These are phyloP conservation scores for Pyrocoelia pectoralis DNA, from an alignment of 2,888 invertebrate genomes.

Conservation along the genomic window DNA sequence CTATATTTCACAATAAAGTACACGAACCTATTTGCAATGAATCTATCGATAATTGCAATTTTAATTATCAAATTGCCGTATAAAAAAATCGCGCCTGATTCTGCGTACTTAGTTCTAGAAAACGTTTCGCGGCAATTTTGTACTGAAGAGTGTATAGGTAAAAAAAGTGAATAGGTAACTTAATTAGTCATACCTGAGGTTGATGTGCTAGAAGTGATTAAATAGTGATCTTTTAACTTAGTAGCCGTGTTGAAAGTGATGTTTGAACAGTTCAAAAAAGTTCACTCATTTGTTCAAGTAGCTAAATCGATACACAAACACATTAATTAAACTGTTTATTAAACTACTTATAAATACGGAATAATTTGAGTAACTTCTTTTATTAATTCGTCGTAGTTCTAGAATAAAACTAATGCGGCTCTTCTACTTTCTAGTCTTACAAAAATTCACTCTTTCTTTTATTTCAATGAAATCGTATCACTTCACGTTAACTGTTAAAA, in stretches of 20 bases:
- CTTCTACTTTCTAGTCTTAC: no score
- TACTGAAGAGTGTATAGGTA: neutral
- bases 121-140: neutral
- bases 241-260: conserved; percentile 41
- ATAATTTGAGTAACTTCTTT: conserved; percentile 20
- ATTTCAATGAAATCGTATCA: conserved; percentile 10
- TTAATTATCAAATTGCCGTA: neutral
- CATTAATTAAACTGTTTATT: conserved; percentile 36
- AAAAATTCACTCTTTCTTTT: no score
- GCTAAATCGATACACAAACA: conserved; percentile 34
- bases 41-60: no score
- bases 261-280: conserved; percentile 32
- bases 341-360: conserved; percentile 14
- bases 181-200: conserved; percentile 35
- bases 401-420: no score
- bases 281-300: conserved; percentile 26
- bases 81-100: conserved; percentile 5
- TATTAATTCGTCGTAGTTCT: conserved; percentile 10
- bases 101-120: neutral
- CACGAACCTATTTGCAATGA: no score
- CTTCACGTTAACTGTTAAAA: conserved; percentile 26
- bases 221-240: conserved; percentile 37
- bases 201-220: conserved; percentile 31
- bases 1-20: no score
- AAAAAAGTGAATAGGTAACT: neutral